Conservation (phyloP, 2,888 invertebrate species). For the Chrysolina americana region DNA sequence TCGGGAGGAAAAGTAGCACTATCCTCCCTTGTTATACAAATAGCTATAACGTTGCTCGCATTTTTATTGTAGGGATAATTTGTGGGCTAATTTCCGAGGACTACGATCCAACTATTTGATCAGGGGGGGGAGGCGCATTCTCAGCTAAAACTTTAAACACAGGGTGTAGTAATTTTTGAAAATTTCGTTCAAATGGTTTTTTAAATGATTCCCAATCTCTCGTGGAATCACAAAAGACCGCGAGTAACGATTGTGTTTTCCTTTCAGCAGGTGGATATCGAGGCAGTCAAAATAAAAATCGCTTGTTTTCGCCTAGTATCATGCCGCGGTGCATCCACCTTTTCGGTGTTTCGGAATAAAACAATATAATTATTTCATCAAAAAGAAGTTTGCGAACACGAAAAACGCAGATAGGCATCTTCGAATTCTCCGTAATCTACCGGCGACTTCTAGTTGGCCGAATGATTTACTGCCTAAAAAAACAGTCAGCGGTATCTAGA, state of each 20-base stretch:
- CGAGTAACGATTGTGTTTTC: neutral
- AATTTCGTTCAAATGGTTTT: no score
- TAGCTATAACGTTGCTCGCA: no score
- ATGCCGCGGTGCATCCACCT: constrained; percentile 8
- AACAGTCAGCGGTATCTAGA: constrained; percentile 30
- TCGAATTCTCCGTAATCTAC: neutral
- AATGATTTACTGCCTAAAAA: constrained; percentile 34
- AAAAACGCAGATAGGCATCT: constrained; percentile 14
- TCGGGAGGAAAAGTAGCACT: no score
- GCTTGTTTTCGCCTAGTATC: neutral
- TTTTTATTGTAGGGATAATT: no score
- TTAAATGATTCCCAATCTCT: no score
- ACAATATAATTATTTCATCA: constrained; percentile 25
- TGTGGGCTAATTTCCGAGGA: no score
- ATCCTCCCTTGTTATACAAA: no score
- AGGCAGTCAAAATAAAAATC: neutral
- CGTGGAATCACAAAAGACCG: neutral
- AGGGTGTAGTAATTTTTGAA: no score
- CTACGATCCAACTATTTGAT: no score
- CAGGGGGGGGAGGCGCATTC: no score
- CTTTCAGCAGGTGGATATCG: constrained; percentile 2
- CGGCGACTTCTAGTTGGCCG: constrained; percentile 20
- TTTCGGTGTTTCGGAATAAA: constrained; percentile 14
- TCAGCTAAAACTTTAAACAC: no score
- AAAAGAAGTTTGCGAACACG: constrained; percentile 16